Evolutionary conservation across 2,797 vertebrate species (phyloP).

Genomic region (Sciurus carolinensis): DNA sequence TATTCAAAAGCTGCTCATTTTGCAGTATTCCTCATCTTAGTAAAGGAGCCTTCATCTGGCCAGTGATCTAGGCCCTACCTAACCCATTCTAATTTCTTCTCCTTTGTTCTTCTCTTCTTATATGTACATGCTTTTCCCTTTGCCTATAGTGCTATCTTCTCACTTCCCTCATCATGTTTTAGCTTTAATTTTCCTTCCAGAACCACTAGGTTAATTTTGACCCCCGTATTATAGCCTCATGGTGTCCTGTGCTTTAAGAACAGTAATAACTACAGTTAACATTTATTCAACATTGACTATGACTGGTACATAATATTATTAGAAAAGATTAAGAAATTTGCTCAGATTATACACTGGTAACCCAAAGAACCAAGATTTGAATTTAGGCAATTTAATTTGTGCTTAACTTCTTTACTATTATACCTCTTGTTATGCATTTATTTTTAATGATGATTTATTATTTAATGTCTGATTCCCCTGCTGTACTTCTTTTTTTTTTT

Average conservation of each 20-base stretch:
- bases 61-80: neutral
- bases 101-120: neutral
- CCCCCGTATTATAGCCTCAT: neutral
- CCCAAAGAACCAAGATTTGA: slow-evolving; percentile 42
- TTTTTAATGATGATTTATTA: neutral
- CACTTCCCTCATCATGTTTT: neutral
- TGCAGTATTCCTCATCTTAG: neutral
- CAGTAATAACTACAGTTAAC: neutral
- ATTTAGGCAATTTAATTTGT: neutral
- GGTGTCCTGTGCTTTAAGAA: neutral
- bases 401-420: neutral
- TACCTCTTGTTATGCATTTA: neutral
- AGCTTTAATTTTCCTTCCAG: slow-evolving; percentile 1
- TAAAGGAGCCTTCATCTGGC: neutral
- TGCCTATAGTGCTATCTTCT: neutral
- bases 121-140: neutral
- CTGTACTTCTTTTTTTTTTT: neutral
- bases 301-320: neutral
- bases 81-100: neutral
- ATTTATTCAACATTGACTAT: neutral
- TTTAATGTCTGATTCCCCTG: neutral
- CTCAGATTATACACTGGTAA: slow-evolving; percentile 7
- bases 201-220: neutral
- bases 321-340: slow-evolving; percentile 10
- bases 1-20: neutral